Evolutionary conservation across 2,113 vertebrate species (phyloP).

Genomic region (Chlorocebus sabaeus): DNA sequence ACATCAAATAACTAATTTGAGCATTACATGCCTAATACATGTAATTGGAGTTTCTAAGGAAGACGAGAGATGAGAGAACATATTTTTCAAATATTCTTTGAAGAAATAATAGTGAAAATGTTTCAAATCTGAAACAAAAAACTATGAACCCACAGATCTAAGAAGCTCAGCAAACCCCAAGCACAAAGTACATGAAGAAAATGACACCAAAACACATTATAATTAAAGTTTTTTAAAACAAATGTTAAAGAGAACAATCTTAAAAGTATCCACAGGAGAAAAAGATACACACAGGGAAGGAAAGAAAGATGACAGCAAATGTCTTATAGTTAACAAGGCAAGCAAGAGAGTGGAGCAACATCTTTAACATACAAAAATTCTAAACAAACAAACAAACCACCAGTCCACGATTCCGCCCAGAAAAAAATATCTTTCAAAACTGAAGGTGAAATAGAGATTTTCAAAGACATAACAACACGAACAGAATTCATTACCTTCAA

Average conservation of each 20-base stretch:
- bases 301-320: not conserved
- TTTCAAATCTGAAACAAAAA: not conserved
- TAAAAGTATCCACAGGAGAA: not conserved
- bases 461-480: not conserved
- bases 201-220: not conserved
- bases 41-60: not conserved
- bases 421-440: not conserved
- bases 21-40: not conserved
- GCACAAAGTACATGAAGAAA: not conserved
- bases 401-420: not conserved
- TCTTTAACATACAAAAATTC: not conserved
- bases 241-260: not conserved
- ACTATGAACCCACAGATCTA: not conserved
- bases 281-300: not conserved
- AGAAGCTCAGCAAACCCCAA: not conserved
- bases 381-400: not conserved
- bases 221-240: not conserved
- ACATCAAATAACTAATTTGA: not conserved
- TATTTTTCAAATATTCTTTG: not conserved
- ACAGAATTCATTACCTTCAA: not conserved
- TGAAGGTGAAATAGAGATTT: not conserved
- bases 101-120: not conserved
- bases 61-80: not conserved
- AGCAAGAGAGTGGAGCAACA: not conserved
- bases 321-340: not conserved